Conservation (phyloP, 23 tunicate species). For the Halocynthia roretzi region DNA sequence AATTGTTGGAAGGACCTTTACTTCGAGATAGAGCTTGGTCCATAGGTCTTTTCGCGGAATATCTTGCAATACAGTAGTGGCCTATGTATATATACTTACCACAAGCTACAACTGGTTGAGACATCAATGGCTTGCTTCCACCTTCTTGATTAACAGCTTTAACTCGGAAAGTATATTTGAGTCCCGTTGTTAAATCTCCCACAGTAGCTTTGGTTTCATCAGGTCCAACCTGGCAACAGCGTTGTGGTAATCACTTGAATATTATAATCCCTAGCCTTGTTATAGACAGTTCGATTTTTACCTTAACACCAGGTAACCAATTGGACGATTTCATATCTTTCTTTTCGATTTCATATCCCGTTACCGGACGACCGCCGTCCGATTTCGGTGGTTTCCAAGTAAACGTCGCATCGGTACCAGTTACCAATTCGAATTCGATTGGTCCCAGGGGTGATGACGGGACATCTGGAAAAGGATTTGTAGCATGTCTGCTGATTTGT, state of each 20-base stretch:
- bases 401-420: conserved; percentile 66
- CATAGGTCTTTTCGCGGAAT: no score
- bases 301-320: conserved; percentile 59
- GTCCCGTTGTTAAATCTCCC: conserved; percentile 55
- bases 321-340: conserved; percentile 72
- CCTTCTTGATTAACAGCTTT: conserved; percentile 81
- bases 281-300: conserved; percentile 2
- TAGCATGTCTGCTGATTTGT: not conserved
- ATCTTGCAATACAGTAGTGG: not conserved
- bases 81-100: conserved; percentile 28
- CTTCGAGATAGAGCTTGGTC: no score
- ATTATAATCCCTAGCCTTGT: not conserved
- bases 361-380: conserved; percentile 65
- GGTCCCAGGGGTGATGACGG: conserved; percentile 84
- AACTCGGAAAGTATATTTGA: conserved; percentile 76
- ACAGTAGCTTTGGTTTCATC: conserved; percentile 38
- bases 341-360: conserved; percentile 71
- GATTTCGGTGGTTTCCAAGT: conserved; percentile 84
- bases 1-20: no score
- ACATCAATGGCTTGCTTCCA: conserved; percentile 78
- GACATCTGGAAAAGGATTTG: conserved; percentile 35
- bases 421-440: conserved; percentile 50
- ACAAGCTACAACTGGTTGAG: conserved; percentile 64
- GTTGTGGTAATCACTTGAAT: not conserved
- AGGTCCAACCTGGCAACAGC: conserved; percentile 45